Evolutionary conservation across 1,140 invertebrate species (phyloP).

Genomic region (Akabosia matsudoensis): DNA sequence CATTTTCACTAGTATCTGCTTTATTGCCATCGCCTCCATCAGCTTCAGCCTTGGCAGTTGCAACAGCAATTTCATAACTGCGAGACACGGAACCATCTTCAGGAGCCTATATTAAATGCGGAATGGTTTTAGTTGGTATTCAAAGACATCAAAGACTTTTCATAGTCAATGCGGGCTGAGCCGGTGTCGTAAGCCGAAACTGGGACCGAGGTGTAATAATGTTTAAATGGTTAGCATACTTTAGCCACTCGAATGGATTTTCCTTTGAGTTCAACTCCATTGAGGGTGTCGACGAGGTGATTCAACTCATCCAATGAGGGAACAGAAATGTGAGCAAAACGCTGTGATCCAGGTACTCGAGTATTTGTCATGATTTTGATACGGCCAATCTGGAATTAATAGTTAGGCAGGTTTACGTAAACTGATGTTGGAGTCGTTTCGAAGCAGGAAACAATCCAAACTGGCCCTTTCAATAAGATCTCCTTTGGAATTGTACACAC

Average conservation of each 20-base stretch:
- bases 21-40: conserved; percentile 12
- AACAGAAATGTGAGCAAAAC: conserved; percentile 95
- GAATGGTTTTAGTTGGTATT: neutral
- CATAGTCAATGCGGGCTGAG: too few species aligned
- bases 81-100: neutral
- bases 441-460: too few species aligned
- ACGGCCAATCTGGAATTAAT: conserved; percentile 63
- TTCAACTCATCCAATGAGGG: conserved; percentile 79
- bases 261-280: conserved; percentile 85
- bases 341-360: conserved; percentile 79
- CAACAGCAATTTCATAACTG: conserved; percentile 2
- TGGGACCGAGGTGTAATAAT: too few species aligned
- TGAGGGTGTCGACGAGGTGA: conserved; percentile 82
- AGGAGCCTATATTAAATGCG: neutral
- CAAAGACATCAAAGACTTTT: too few species aligned
- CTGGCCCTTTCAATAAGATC: too few species aligned
- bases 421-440: too few species aligned
- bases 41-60: neutral
- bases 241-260: conserved; percentile 90
- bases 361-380: conserved; percentile 96
- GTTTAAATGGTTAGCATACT: conserved; percentile 53
- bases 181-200: too few species aligned
- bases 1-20: conserved; percentile 36
- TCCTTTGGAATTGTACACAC: too few species aligned
- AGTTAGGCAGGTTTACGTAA: too few species aligned